Conservation (phyloP, 2,113 vertebrate genomes). For the Perca schrenkii region DNA sequence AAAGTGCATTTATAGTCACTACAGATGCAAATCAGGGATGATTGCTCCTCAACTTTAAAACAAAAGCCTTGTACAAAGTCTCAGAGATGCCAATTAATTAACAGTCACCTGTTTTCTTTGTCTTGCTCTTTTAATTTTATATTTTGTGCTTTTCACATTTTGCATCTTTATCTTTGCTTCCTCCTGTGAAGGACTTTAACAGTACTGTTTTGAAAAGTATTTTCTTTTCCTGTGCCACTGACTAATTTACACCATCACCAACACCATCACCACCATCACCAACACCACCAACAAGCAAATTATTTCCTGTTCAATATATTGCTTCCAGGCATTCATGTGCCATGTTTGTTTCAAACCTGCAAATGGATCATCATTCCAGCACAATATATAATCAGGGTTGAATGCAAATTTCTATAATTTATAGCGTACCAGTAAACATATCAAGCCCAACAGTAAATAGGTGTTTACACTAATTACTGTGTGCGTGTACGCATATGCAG, state of each 20-base stretch:
- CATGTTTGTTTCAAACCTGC: conserved; percentile 25
- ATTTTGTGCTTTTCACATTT: too few relatives aligned
- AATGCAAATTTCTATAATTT: conserved; percentile 35
- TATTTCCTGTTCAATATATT: not conserved
- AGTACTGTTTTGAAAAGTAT: not conserved
- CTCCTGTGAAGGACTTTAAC: not conserved
- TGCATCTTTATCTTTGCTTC: not conserved
- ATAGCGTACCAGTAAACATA: conserved; percentile 34
- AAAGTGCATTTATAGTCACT: too few relatives aligned
- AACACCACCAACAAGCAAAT: too few relatives aligned
- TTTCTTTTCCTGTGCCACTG: not conserved
- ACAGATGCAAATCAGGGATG: too few relatives aligned
- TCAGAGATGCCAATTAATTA: too few relatives aligned
- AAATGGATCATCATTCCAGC: not conserved
- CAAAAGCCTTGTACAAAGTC: too few relatives aligned
- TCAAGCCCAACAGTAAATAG: conserved; percentile 52
- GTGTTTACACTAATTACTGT: conserved; percentile 65
- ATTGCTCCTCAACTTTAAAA: too few relatives aligned
- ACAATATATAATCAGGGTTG: conserved; percentile 12
- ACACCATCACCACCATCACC: too few relatives aligned
- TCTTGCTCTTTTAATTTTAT: too few relatives aligned
- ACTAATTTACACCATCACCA: not conserved
- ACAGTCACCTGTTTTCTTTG: too few relatives aligned
- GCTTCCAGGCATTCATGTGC: conserved; percentile 5
- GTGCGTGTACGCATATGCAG: conserved; percentile 41